Evolutionary conservation across 2,888 invertebrate genomes (phyloP).

Genomic region (Brenthis daphne): DNA sequence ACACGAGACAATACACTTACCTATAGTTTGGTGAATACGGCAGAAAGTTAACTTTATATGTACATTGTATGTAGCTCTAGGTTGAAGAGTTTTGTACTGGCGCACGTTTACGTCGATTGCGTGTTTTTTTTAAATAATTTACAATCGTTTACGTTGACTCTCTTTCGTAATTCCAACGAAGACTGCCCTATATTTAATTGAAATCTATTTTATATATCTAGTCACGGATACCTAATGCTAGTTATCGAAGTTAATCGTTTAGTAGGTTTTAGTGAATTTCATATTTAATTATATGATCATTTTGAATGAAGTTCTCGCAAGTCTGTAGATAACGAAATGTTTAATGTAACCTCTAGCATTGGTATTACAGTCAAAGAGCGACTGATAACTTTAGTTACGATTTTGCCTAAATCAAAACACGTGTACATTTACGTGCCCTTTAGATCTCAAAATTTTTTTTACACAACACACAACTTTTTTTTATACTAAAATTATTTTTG

Average conservation of each 20-base stretch:
- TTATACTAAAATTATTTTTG: too few species aligned
- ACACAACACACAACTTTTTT: background rate
- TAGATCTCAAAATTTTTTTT: too few species aligned
- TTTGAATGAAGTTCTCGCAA: conserved; percentile 7
- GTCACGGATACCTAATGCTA: conserved; percentile 75
- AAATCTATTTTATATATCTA: conserved; percentile 81
- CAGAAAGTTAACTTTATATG: conserved; percentile 74
- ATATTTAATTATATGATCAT: conserved; percentile 11
- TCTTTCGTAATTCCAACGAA: conserved; percentile 79
- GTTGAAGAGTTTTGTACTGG: conserved; percentile 58
- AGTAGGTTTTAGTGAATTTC: conserved; percentile 58
- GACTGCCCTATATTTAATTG: conserved; percentile 82
- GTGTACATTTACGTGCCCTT: conserved; percentile 10
- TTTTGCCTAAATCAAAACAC: conserved; percentile 12
- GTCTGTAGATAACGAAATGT: conserved; percentile 9
- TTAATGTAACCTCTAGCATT: conserved; percentile 11
- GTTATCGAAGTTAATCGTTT: conserved; percentile 61
- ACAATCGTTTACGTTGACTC: conserved; percentile 72
- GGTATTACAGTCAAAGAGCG: conserved; percentile 10
- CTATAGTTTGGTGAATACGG: conserved; percentile 79
- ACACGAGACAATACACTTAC: conserved; percentile 80
- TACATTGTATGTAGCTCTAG: conserved; percentile 59
- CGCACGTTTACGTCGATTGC: conserved; percentile 59
- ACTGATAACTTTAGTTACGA: conserved; percentile 19
- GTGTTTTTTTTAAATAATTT: conserved; percentile 65